These are phyloP conservation scores for Stomorhina lunata DNA, from an alignment of 2,888 invertebrate genomes.

Conservation along the genomic window DNA sequence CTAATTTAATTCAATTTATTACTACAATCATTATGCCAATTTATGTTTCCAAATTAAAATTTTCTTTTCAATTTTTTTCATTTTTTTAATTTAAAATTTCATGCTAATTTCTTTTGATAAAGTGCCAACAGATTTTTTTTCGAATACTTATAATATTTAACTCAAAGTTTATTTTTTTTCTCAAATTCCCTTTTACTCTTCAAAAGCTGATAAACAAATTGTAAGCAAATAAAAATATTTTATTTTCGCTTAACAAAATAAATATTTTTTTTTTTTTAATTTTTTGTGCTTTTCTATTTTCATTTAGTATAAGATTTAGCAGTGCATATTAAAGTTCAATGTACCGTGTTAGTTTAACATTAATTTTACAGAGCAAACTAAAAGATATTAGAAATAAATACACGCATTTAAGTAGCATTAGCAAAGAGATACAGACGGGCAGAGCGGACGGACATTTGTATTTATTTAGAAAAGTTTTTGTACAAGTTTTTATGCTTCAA, in stretches of 20 bases:
- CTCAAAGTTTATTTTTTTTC: not conserved
- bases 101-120: conserved; percentile 42
- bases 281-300: not conserved
- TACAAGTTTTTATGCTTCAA: not conserved
- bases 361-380: conserved; percentile 28
- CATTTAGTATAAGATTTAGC: conserved; percentile 21
- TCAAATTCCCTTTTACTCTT: not conserved
- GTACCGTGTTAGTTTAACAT: conserved; percentile 43
- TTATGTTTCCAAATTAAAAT: conserved; percentile 17
- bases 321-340: conserved; percentile 49
- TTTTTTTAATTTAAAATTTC: conserved; percentile 25
- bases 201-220: not conserved
- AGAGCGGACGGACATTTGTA: no score
- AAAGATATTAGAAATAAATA: no score
- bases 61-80: not conserved
- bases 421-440: no score
- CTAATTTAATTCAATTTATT: not conserved
- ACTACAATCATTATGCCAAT: conserved; percentile 40
- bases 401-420: not conserved
- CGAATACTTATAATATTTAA: not conserved
- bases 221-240: not conserved
- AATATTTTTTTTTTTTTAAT: not conserved
- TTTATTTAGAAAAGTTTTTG: not conserved
- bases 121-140: conserved; percentile 34
- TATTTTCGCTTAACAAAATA: no score